Conservation (phyloP, 2,113 vertebrate species). For the Daboia siamensis region DNA sequence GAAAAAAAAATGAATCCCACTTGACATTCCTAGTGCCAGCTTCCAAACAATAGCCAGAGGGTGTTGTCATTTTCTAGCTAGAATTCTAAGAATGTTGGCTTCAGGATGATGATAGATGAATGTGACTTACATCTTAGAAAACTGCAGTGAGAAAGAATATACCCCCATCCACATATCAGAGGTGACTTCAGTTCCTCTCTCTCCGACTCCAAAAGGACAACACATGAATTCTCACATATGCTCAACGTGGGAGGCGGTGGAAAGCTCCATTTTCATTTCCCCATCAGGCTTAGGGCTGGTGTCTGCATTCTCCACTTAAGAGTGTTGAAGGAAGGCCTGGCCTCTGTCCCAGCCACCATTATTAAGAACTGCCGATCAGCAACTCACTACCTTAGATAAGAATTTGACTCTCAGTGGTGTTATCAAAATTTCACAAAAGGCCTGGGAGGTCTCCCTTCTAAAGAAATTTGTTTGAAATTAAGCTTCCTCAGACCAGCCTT, state of each 20-base stretch:
- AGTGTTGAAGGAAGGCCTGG: background rate
- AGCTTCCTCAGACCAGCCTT: slow-evolving; percentile 24
- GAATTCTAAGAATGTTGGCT: background rate
- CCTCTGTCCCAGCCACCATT: background rate
- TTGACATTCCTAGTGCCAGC: background rate
- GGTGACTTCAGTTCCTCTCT: background rate
- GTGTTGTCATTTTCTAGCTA: background rate
- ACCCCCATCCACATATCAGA: background rate
- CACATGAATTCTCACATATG: background rate
- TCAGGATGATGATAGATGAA: background rate
- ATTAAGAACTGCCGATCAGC: background rate
- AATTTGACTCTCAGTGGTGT: background rate
- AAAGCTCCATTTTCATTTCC: background rate
- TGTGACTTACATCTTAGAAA: background rate
- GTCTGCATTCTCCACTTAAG: background rate
- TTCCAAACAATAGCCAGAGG: background rate
- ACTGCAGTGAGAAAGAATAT: background rate
- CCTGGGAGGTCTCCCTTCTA: background rate
- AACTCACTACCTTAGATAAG: background rate
- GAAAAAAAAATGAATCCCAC: background rate
- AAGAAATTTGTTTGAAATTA: background rate
- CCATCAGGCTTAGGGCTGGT: background rate
- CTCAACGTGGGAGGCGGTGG: background rate
- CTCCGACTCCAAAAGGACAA: background rate
- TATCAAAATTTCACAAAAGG: background rate